These are phyloP conservation scores for Dipus sagitta DNA, from an alignment of 2,797 vertebrate genomes.

Conservation along the genomic window DNA sequence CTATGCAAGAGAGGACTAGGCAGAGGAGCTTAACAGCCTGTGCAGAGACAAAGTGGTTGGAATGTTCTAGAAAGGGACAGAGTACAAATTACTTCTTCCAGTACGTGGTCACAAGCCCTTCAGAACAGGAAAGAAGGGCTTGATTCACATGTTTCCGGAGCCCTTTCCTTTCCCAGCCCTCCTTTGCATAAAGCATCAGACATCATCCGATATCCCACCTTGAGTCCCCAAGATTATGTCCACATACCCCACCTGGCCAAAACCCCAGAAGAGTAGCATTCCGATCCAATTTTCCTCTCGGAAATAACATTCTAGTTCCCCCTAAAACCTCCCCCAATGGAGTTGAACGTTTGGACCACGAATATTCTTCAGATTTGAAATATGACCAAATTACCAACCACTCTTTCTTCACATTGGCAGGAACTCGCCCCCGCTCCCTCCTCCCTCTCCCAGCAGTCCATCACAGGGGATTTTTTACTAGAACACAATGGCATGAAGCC, in stretches of 20 bases:
- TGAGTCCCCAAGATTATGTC: neutral
- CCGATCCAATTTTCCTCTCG: neutral
- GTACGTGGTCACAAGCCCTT: neutral
- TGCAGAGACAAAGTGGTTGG: neutral
- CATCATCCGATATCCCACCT: neutral
- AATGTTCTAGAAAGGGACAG: neutral
- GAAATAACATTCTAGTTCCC: neutral
- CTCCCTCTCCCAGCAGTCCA: neutral
- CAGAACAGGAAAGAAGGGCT: neutral
- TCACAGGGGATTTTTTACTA: slow-evolving; percentile 52
- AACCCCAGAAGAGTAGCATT: neutral
- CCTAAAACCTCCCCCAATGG: neutral
- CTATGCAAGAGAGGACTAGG: neutral
- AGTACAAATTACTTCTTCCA: slow-evolving; percentile 3
- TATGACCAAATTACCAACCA: neutral
- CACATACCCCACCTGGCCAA: neutral
- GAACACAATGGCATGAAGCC: neutral
- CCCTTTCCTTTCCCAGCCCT: neutral
- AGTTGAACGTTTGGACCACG: neutral
- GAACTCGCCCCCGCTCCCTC: too few relatives aligned
- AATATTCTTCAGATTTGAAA: neutral
- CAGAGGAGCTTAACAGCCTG: neutral
- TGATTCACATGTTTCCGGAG: neutral
- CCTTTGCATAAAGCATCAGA: neutral
- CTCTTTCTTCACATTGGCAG: neutral